These are phyloP conservation scores for Sclerodermus sp. DNA, from an alignment of 2,888 invertebrate species.

Conservation along the genomic window DNA sequence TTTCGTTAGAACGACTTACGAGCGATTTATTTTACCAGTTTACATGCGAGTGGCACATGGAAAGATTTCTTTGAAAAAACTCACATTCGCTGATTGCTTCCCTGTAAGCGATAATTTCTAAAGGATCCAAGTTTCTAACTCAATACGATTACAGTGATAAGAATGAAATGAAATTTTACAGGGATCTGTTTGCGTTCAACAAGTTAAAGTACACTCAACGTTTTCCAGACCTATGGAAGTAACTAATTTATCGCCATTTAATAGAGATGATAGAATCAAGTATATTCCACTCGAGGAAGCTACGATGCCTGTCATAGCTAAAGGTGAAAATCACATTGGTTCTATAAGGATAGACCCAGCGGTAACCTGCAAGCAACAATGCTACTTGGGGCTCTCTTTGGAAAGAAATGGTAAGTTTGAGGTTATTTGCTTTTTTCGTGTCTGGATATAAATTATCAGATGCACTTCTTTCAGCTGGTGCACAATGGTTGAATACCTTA, in stretches of 20 bases:
- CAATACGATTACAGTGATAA: not conserved
- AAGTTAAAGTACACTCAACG: constrained; percentile 78
- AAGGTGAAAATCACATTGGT: constrained; percentile 60
- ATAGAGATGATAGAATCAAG: constrained; percentile 50
- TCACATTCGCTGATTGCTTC: constrained; percentile 78
- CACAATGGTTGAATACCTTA: constrained; percentile 70
- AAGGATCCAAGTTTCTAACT: not conserved
- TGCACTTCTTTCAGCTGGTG: constrained; percentile 63
- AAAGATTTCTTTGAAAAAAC: constrained; percentile 62
- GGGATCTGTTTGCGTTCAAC: constrained; percentile 78
- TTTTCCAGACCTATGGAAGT: constrained; percentile 82
- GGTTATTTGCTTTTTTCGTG: no score
- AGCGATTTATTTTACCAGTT: constrained; percentile 71
- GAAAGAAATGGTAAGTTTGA: constrained; percentile 64
- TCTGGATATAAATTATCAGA: not conserved
- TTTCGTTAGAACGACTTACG: constrained; percentile 72
- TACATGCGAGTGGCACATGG: constrained; percentile 76
- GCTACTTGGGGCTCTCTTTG: constrained; percentile 76
- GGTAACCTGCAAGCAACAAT: constrained; percentile 70
- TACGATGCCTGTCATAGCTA: constrained; percentile 48
- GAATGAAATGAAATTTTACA: constrained; percentile 54
- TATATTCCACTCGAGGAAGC: constrained; percentile 51
- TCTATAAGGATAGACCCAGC: constrained; percentile 72
- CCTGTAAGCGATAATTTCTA: constrained; percentile 64
- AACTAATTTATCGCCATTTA: constrained; percentile 65